Evolutionary conservation across 2,113 vertebrate species (phyloP).

Genomic region (Scomber scombrus): DNA sequence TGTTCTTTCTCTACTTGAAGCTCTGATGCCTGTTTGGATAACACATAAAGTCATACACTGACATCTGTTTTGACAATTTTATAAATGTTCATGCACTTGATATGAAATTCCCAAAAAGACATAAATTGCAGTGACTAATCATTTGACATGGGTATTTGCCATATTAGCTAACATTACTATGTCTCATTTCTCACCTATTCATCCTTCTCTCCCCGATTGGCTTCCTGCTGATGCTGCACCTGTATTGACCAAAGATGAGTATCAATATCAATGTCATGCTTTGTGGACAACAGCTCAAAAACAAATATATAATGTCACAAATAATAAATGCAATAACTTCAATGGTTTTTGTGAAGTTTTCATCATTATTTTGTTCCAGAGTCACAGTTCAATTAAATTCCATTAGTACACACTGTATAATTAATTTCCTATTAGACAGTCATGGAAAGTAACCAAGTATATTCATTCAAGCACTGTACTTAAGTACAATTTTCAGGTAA

Average conservation of each 20-base stretch:
- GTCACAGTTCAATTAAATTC: neutral
- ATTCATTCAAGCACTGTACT: too few species aligned
- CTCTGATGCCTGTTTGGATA: conserved; percentile 3
- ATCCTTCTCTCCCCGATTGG: neutral
- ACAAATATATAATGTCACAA: neutral
- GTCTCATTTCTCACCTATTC: conserved; percentile 19
- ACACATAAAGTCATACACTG: neutral
- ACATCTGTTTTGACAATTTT: neutral
- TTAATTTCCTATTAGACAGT: neutral
- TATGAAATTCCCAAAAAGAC: neutral
- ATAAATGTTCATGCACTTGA: neutral
- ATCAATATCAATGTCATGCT: conserved; percentile 2
- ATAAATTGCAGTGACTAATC: neutral
- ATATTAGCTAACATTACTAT: neutral
- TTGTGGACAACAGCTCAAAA: too few species aligned
- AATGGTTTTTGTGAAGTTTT: too few species aligned
- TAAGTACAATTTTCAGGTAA: too few species aligned
- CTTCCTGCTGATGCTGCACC: neutral
- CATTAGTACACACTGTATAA: neutral
- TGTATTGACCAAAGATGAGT: neutral
- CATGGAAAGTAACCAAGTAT: too few species aligned
- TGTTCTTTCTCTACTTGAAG: neutral
- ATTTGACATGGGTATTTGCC: neutral
- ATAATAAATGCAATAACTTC: too few species aligned
- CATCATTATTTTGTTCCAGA: too few species aligned